These are phyloP conservation scores for Chelonia mydas DNA, from an alignment of 2,797 vertebrate species.

Conservation along the genomic window DNA sequence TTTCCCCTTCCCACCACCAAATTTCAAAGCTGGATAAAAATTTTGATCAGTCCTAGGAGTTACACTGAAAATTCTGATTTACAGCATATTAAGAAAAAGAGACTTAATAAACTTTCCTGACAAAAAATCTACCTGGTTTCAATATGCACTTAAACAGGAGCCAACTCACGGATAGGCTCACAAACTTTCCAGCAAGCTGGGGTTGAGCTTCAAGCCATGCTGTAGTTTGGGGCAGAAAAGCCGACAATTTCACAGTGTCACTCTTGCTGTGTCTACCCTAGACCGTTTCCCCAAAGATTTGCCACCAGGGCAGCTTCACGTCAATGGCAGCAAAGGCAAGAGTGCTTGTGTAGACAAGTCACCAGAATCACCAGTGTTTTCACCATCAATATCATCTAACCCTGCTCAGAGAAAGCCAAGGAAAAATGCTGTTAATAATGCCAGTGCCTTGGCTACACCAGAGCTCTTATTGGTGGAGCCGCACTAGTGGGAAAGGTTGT, in stretches of 20 bases:
- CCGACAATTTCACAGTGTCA: not conserved
- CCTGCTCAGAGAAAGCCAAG: not conserved
- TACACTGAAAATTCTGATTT: not conserved
- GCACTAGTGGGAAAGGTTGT: not conserved
- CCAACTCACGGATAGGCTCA: not conserved
- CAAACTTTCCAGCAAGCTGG: not conserved
- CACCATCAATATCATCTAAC: not conserved
- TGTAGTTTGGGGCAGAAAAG: not conserved
- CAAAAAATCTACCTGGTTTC: not conserved
- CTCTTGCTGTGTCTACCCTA: accelerated
- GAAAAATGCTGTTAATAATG: not conserved
- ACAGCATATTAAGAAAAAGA: not conserved
- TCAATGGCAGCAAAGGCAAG: accelerated
- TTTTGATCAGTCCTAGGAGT: not conserved
- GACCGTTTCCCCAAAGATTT: not conserved
- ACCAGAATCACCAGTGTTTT: not conserved
- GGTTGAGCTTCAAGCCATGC: not conserved
- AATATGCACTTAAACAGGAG: accelerated
- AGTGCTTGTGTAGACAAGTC: accelerated
- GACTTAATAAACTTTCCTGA: not conserved
- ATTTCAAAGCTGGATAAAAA: not conserved
- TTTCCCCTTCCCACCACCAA: not conserved
- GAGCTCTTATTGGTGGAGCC: not conserved
- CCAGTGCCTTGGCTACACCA: too few species aligned
- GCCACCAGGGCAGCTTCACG: accelerated